These are phyloP conservation scores for Ceratosolen fusciceps DNA, from an alignment of 1,140 invertebrate species.

Conservation along the genomic window DNA sequence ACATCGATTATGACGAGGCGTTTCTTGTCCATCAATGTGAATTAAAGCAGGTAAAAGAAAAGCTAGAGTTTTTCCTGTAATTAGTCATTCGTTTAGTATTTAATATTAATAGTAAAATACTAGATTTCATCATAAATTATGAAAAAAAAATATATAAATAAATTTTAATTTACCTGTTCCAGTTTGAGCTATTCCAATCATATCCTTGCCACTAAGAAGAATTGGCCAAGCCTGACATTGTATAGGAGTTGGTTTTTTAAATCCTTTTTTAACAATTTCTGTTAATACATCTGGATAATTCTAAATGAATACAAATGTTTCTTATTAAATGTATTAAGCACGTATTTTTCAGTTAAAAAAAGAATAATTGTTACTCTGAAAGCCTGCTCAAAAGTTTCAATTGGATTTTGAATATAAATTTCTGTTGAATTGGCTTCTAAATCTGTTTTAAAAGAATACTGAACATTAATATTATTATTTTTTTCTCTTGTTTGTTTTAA, in stretches of 20 bases:
- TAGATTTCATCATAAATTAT: no score
- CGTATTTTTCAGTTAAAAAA: background rate
- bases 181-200: constrained; percentile 95
- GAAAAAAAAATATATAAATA: constrained; percentile 17
- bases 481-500: constrained; percentile 75
- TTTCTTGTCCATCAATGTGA: constrained; percentile 86
- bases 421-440: constrained; percentile 64
- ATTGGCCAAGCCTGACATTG: constrained; percentile 93
- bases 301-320: constrained; percentile 53
- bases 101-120: background rate
- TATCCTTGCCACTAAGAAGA: constrained; percentile 85
- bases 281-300: constrained; percentile 86
- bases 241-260: constrained; percentile 90
- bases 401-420: constrained; percentile 84
- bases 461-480: constrained; percentile 83
- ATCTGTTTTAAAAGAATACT: constrained; percentile 59
- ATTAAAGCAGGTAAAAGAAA: constrained; percentile 92
- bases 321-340: background rate
- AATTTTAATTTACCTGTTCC: constrained; percentile 83
- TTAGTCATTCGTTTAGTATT: constrained; percentile 22
- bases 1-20: constrained; percentile 76
- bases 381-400: constrained; percentile 87
- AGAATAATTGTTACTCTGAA: constrained; percentile 71
- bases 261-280: constrained; percentile 87
- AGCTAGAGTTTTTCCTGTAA: constrained; percentile 86